Percentiles rank a stretch among this genome's conserved stretches.
phyloP scores from a whole-genome alignment of 2,888 invertebrate genomes.

The Lottia scabra region DNA sequence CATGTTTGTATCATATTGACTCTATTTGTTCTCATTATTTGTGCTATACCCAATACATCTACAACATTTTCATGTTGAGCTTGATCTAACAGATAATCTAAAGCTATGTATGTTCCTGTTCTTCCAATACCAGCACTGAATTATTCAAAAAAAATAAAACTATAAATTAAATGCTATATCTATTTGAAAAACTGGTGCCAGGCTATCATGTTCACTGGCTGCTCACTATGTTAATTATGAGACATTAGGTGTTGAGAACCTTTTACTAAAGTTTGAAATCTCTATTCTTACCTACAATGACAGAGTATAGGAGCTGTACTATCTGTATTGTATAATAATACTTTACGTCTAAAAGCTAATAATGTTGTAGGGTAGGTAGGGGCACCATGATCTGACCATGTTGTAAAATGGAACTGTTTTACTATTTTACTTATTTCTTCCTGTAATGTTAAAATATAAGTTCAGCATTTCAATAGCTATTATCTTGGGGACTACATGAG shows the following conservation, averaged over 20 bases:
- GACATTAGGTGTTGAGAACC: no score
- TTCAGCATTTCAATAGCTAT: background rate
- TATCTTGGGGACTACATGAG: background rate
- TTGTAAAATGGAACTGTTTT: slow-evolving; percentile 63
- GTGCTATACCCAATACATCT: slow-evolving; percentile 62
- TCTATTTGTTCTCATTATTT: slow-evolving; percentile 63
- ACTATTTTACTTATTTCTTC: slow-evolving; percentile 51
- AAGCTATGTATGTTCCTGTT: slow-evolving; percentile 66
- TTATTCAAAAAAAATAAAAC: background rate
- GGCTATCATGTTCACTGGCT: no score
- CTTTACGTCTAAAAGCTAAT: slow-evolving; percentile 56
- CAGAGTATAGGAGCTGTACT: slow-evolving; percentile 53
- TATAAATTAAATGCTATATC: background rate
- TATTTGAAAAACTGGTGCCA: background rate
- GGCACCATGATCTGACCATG: slow-evolving; percentile 64
- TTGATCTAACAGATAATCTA: slow-evolving; percentile 65
- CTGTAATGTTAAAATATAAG: slow-evolving; percentile 28
- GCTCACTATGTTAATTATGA: no score
- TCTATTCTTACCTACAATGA: slow-evolving; percentile 55
- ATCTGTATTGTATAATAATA: slow-evolving; percentile 55
- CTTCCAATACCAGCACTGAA: slow-evolving; percentile 67
- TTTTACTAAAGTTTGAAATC: no score
- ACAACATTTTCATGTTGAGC: slow-evolving; percentile 60
- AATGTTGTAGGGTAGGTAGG: slow-evolving; percentile 59
- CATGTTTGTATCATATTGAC: slow-evolving; percentile 69